Conservation (phyloP, 53 echinoderm and acorn worm species). For the Actinopyga echinites region DNA sequence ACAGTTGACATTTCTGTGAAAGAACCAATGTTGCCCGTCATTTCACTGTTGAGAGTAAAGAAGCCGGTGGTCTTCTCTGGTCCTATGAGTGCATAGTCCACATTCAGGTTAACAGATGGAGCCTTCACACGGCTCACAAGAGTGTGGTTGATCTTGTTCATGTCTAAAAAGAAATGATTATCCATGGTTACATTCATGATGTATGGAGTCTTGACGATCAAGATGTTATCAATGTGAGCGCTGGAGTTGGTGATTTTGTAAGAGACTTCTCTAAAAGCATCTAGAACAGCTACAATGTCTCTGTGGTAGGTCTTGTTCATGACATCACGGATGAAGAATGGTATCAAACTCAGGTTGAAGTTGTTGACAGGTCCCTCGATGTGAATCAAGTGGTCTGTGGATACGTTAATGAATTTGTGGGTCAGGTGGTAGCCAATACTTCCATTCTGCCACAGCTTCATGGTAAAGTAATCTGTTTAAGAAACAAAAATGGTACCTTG, state of each 20-base stretch:
- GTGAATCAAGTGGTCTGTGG: constrained; percentile 36
- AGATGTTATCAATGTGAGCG: constrained; percentile 51
- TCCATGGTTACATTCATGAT: constrained; percentile 65
- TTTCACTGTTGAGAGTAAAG: background rate
- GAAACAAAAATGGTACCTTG: background rate
- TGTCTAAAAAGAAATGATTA: constrained; percentile 57
- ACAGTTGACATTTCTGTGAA: background rate
- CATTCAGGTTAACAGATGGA: constrained; percentile 6
- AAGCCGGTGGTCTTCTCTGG: background rate
- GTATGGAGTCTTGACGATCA: constrained; percentile 59
- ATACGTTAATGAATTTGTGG: constrained; percentile 9
- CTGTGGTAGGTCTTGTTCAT: constrained; percentile 55
- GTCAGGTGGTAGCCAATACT: constrained; percentile 17
- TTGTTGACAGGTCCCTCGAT: constrained; percentile 75
- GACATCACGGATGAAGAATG: constrained; percentile 52
- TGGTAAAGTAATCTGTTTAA: constrained; percentile 21
- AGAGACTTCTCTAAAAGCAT: constrained; percentile 48
- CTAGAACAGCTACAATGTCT: constrained; percentile 50
- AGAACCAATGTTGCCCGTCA: background rate
- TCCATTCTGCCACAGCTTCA: constrained; percentile 32
- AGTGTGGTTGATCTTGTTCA: constrained; percentile 55
- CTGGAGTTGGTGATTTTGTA: constrained; percentile 62
- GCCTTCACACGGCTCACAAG: constrained; percentile 36
- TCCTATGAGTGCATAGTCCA: background rate
- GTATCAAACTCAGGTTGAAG: constrained; percentile 50